Conservation (phyloP, 1,140 invertebrate species). For the Drosophila gunungcola region DNA sequence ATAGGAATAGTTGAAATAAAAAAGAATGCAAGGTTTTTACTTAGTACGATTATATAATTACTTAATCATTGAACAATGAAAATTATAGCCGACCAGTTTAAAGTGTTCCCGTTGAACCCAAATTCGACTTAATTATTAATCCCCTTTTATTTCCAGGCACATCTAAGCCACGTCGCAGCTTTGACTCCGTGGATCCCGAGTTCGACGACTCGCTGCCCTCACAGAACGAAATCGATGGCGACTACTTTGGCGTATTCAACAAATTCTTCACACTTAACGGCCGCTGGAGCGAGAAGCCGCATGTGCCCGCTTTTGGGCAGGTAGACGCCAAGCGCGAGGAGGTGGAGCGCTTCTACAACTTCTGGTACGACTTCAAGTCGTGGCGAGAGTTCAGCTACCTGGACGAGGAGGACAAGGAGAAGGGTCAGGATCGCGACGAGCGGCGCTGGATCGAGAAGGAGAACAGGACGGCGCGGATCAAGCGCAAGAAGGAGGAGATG, state of each 20-base stretch:
- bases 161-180: conserved; percentile 92
- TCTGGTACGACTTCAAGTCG: conserved; percentile 99
- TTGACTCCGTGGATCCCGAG: conserved; percentile 97
- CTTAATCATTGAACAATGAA: too few species aligned
- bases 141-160: conserved; percentile 87
- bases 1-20: background rate
- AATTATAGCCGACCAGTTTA: background rate
- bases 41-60: background rate
- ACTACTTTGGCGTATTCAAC: conserved; percentile 93
- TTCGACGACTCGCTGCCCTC: conserved; percentile 96
- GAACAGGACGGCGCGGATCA: conserved; percentile 95
- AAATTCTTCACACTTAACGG: conserved; percentile 94
- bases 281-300: conserved; percentile 95
- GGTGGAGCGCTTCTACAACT: conserved; percentile 94
- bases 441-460: conserved; percentile 99
- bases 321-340: conserved; percentile 89
- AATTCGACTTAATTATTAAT: conserved; percentile 10
- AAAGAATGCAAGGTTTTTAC: background rate
- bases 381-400: conserved; percentile 99
- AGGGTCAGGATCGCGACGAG: conserved; percentile 97
- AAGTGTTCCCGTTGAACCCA: conserved; percentile 38
- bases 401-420: conserved; percentile 99
- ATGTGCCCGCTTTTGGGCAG: conserved; percentile 94
- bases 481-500: conserved; percentile 99
- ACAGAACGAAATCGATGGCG: conserved; percentile 90